phyloP scores from a whole-genome alignment of 2,113 vertebrate genomes.

The Cinclus cinclus region DNA sequence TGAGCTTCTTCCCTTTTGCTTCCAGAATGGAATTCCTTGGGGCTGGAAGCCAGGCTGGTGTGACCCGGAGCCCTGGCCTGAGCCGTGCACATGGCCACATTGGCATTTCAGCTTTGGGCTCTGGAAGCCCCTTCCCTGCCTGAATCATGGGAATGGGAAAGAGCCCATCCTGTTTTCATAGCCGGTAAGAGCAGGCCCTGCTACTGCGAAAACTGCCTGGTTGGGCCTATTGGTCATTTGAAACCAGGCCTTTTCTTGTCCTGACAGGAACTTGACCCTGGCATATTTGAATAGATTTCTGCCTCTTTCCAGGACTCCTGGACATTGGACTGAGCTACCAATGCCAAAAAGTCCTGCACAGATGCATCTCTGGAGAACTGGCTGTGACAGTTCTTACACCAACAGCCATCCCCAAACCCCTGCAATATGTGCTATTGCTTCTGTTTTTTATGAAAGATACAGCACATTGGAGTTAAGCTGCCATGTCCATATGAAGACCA shows the following conservation, averaged over 20 bases:
- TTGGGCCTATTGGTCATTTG: background rate
- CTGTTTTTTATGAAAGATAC: background rate
- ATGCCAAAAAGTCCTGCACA: background rate
- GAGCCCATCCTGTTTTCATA: background rate
- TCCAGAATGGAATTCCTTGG: background rate
- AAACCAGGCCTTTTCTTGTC: background rate
- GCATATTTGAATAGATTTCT: background rate
- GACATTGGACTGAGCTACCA: background rate
- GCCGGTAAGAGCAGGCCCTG: no score
- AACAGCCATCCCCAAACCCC: background rate
- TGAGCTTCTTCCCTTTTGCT: background rate
- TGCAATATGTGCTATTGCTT: background rate
- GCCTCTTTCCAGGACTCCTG: background rate
- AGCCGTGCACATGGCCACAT: fast-evolving
- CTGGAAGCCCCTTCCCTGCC: background rate
- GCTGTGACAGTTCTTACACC: background rate
- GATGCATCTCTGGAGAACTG: background rate
- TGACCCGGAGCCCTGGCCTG: background rate
- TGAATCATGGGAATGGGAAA: fast-evolving
- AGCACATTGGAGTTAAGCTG: background rate
- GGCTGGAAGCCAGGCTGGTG: background rate
- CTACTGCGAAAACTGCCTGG: background rate
- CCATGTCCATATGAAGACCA: background rate
- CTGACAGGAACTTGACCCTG: background rate
- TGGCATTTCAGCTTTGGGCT: fast-evolving